Evolutionary conservation across 1,140 invertebrate species (phyloP), one percentile per base, ranked within the genome.

Genomic region (Euura lappo): DNA sequence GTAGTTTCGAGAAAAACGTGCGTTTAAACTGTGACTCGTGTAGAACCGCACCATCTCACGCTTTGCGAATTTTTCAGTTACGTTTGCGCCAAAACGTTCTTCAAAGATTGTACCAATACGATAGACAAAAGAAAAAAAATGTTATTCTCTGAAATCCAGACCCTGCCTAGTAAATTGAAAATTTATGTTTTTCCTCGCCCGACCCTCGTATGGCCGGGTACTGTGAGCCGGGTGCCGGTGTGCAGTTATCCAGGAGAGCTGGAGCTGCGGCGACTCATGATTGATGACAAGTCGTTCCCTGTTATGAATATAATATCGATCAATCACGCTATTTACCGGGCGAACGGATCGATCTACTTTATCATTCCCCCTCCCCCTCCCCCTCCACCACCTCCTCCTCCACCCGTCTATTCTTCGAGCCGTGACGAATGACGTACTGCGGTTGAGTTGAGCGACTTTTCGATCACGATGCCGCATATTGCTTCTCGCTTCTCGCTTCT

Each of bases 291-390:
- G 82, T 85, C 83, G 84, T 85, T 84, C 78, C 77, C 77, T 83
- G 83, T 83, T 84, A 85, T 86, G 84, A 86, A 86, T 86, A 85
- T 85, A 86, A 86, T 85, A 85, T 85, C 85, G 82, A 86, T 86
- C 85, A 84, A 86, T 86, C 85, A 86, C 80, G 81, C 81, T 84
- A 85, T 86, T 86, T 85, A 86, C 80, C 79, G 77, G 80, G 77
- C 79, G 80, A 85, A 81, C 76, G 83, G 79, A 84, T 81, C 80
- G 80, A 80, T 79, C 80, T 81, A 82, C 83, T 86, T 80, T 84
- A 86, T 86, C 82, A 85, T 84, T 77, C 77, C 78, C 72, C 75
- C 71, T 75, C 74, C 74, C 68, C 76, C 70, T 74, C 75, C 70
- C 68, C 74, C 69, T 78, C 72, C 65, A 71, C 65, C 68, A 67